Evolutionary conservation across 1,140 invertebrate species (phyloP).

Genomic region (Oncopodura yosiiana): DNA sequence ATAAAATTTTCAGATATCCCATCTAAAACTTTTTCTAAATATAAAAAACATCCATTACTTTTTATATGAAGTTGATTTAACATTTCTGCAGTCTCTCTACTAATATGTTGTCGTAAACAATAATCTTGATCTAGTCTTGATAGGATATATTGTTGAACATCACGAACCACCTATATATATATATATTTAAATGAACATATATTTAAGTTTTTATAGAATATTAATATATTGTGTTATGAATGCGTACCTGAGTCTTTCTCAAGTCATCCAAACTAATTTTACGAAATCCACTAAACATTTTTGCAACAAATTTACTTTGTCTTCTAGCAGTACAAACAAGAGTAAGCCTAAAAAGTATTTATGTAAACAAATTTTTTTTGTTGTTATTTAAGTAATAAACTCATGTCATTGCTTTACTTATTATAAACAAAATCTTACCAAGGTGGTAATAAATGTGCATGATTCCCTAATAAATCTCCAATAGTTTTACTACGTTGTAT

Average conservation of each 20-base stretch:
- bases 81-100: conserved; percentile 79
- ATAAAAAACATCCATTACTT: conserved; percentile 82
- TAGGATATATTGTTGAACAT: conserved; percentile 91
- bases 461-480: conserved; percentile 72
- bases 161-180: conserved; percentile 50
- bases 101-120: conserved; percentile 65
- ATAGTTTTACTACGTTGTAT: conserved; percentile 52
- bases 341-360: no score
- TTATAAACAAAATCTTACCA: no score
- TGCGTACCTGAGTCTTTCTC: conserved; percentile 70
- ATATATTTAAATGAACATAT: background rate
- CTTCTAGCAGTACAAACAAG: conserved; percentile 81
- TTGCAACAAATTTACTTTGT: conserved; percentile 67
- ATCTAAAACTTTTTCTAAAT: conserved; percentile 83
- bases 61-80: conserved; percentile 92
- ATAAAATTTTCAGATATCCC: conserved; percentile 88
- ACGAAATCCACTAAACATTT: conserved; percentile 88
- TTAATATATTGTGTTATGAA: background rate
- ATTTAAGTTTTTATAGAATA: background rate
- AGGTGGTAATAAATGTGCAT: conserved; percentile 84
- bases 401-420: no score
- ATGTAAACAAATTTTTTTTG: no score
- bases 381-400: no score
- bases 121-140: conserved; percentile 76
- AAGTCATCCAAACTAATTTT: conserved; percentile 84